These are phyloP conservation scores for Bergia sp. DNA, from an alignment of 92 coral and sea anemone species.

Conservation along the genomic window DNA sequence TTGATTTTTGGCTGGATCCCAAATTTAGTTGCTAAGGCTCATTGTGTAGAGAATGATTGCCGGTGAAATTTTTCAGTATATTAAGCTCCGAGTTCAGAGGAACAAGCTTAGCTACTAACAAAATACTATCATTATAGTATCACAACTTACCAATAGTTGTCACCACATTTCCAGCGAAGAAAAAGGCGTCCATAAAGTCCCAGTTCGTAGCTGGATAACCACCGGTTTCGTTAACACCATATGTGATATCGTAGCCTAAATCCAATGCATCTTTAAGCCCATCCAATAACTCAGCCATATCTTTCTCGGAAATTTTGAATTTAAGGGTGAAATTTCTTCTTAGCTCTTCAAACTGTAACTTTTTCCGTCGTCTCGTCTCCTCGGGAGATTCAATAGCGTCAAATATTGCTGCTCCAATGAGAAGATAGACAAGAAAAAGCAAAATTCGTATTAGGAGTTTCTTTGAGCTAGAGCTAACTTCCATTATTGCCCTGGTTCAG, in stretches of 20 bases:
- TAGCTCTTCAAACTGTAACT: conserved; percentile 50
- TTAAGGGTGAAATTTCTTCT: conserved; percentile 57
- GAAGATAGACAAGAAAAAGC: conserved; percentile 87
- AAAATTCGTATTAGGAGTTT: conserved; percentile 86
- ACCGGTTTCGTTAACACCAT: neutral
- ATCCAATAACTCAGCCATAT: conserved; percentile 68
- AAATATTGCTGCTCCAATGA: conserved; percentile 93
- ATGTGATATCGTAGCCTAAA: conserved; percentile 74
- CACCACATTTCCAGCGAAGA: conserved; percentile 98
- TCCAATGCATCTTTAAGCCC: conserved; percentile 76
- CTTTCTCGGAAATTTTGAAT: conserved; percentile 66
- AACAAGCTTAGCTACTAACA: neutral
- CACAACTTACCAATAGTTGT: conserved; percentile 88
- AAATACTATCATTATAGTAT: neutral
- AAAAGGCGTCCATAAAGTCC: conserved; percentile 96
- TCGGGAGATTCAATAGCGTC: conserved; percentile 65
- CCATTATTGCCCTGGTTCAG: conserved; percentile 70
- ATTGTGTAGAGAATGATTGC: neutral
- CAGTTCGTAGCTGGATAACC: conserved; percentile 65
- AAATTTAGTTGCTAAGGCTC: conserved; percentile 34
- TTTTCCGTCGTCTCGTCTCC: conserved; percentile 50
- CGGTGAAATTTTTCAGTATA: conserved; percentile 1
- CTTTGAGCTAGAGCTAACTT: conserved; percentile 85
- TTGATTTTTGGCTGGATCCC: conserved; percentile 22
- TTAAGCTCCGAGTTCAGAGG: conserved; percentile 15